Conservation (phyloP, 2,888 invertebrate species). For the Lasioglossum pauxillum region DNA sequence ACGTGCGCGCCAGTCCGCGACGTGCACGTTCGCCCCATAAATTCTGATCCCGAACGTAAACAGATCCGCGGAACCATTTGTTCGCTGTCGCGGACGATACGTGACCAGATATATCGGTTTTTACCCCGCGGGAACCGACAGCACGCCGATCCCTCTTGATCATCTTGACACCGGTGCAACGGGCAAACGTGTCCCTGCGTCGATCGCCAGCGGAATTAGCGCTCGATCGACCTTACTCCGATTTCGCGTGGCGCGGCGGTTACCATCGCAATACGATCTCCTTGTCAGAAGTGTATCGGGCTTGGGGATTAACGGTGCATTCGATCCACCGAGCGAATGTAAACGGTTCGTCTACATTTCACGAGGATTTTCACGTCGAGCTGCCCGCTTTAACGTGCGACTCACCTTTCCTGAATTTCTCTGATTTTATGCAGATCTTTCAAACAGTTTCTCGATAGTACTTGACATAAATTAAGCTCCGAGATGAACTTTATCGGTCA, state of each 20-base stretch:
- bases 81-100: conserved; percentile 55
- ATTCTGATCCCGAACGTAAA: conserved; percentile 57
- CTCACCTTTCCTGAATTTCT: not conserved
- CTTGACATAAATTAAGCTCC: not conserved
- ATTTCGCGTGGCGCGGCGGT: conserved; percentile 36
- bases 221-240: conserved; percentile 45
- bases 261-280: conserved; percentile 42
- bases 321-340: conserved; percentile 21
- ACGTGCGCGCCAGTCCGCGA: conserved; percentile 39
- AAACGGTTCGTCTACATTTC: not conserved
- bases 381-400: not conserved
- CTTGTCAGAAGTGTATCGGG: conserved; percentile 21
- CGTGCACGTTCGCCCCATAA: conserved; percentile 64
- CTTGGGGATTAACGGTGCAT: conserved; percentile 30
- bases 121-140: conserved; percentile 17
- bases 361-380: not conserved
- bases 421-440: not conserved
- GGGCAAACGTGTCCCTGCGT: conserved; percentile 24
- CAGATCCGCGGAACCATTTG: conserved; percentile 66
- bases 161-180: conserved; percentile 54
- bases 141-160: conserved; percentile 49
- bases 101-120: conserved; percentile 58
- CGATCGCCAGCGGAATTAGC: conserved; percentile 45
- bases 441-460: not conserved
- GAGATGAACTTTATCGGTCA: no score